These are phyloP conservation scores for Mus spretus DNA, from an alignment of 2,797 vertebrate genomes.

Conservation along the genomic window DNA sequence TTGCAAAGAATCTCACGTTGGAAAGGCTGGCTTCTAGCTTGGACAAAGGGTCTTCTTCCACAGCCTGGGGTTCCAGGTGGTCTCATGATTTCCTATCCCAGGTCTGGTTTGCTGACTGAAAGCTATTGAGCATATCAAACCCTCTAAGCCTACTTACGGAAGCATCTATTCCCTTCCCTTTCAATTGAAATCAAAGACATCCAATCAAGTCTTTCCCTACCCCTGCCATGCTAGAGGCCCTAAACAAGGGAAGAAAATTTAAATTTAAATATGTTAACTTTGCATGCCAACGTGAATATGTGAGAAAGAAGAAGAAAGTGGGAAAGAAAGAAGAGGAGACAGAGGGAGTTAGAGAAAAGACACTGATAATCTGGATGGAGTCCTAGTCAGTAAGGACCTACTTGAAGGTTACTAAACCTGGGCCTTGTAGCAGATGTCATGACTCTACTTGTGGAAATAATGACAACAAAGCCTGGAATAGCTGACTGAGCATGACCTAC, in stretches of 20 bases:
- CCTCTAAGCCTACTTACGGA: background rate
- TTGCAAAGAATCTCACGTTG: background rate
- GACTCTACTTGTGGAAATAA: too few relatives aligned
- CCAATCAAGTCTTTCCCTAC: background rate
- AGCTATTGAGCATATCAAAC: background rate
- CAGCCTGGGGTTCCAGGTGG: background rate
- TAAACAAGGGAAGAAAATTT: background rate
- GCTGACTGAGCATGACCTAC: accelerated
- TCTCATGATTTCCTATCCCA: background rate
- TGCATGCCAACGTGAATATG: background rate
- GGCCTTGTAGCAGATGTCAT: background rate
- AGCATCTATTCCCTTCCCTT: background rate
- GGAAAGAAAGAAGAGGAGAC: background rate
- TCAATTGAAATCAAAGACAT: background rate
- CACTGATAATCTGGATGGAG: background rate
- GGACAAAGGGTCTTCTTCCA: background rate
- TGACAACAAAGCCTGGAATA: background rate
- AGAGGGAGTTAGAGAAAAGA: background rate
- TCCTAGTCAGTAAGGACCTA: background rate
- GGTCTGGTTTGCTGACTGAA: background rate
- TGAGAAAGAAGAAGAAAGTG: background rate
- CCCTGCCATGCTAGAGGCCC: background rate
- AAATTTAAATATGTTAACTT: slow-evolving; percentile 38
- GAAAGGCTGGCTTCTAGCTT: background rate
- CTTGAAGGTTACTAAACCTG: background rate